These are phyloP conservation scores for Gasterosteus nipponicus DNA, from an alignment of 2,113 vertebrate genomes.

Conservation along the genomic window DNA sequence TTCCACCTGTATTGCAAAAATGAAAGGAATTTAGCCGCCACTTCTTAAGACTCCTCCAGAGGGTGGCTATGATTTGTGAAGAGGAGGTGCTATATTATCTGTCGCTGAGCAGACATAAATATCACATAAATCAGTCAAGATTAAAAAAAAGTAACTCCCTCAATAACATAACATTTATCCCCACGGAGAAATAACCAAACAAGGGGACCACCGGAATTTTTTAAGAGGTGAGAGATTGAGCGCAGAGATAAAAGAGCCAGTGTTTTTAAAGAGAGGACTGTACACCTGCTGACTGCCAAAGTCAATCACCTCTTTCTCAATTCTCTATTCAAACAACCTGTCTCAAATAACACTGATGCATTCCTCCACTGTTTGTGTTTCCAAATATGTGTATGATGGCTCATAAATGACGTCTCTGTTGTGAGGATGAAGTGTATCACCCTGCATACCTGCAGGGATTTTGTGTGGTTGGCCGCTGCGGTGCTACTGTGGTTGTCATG, in stretches of 20 bases:
- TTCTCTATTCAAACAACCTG: constrained; percentile 31
- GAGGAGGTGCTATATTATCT: constrained; percentile 21
- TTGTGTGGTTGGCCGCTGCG: constrained; percentile 5
- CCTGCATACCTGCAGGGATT: constrained; percentile 43
- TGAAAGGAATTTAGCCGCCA: constrained; percentile 59
- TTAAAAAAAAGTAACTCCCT: background rate
- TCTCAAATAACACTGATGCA: constrained; percentile 21
- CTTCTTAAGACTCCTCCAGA: constrained; percentile 27
- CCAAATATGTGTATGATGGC: constrained; percentile 28
- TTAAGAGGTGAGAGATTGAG: background rate
- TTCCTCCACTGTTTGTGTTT: constrained; percentile 51
- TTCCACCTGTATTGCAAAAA: constrained; percentile 66
- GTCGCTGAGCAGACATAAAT: constrained; percentile 28
- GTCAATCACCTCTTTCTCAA: constrained; percentile 60
- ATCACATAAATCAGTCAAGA: background rate
- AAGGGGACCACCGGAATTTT: constrained; percentile 12
- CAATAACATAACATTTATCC: constrained; percentile 8
- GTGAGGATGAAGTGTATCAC: constrained; percentile 12
- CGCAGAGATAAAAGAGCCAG: constrained; percentile 20
- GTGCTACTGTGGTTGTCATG: constrained; percentile 26
- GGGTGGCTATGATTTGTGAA: constrained; percentile 26
- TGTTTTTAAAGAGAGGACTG: constrained; percentile 55
- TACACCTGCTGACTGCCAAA: constrained; percentile 48
- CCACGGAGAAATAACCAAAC: constrained; percentile 11
- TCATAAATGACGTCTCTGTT: constrained; percentile 34